Conservation (phyloP, 2,888 invertebrate genomes). For the Pycnomerus fuliginosus region DNA sequence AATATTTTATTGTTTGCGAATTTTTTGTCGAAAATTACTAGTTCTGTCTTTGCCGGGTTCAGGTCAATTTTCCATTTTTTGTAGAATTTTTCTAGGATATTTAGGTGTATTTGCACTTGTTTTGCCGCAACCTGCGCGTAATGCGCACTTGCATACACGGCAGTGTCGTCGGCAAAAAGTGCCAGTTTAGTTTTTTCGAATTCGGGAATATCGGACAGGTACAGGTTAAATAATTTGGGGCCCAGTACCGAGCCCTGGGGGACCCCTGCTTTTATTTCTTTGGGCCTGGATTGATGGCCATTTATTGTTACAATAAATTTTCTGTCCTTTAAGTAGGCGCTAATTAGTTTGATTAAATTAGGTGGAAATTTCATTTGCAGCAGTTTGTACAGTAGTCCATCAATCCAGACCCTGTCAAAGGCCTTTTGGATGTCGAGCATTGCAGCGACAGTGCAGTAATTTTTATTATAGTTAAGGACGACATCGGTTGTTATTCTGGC, state of each 20-base stretch:
- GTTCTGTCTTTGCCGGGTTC: constrained; percentile 1
- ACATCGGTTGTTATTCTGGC: constrained; percentile 35
- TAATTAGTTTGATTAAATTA: constrained; percentile 26
- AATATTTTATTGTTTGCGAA: not conserved
- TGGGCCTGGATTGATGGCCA: constrained; percentile 4
- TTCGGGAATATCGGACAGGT: constrained; percentile 2
- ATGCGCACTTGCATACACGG: constrained; percentile 1
- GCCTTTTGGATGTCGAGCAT: constrained; percentile 44
- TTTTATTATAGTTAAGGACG: constrained; percentile 31
- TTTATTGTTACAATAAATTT: constrained; percentile 28
- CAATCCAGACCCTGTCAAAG: constrained; percentile 41
- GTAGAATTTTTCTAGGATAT: constrained; percentile 1
- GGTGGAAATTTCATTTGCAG: constrained; percentile 26
- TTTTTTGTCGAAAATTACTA: constrained; percentile 5
- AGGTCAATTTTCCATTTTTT: constrained; percentile 9
- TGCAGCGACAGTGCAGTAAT: constrained; percentile 31
- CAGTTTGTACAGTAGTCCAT: constrained; percentile 39
- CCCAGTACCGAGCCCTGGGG: constrained; percentile 23
- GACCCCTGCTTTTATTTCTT: constrained; percentile 26
- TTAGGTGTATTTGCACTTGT: constrained; percentile 5
- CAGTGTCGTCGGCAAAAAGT: constrained; percentile 6
- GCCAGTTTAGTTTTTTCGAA: constrained; percentile 1
- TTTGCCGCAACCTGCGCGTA: constrained; percentile 1
- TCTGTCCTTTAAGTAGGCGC: constrained; percentile 32
- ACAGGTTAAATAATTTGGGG: constrained; percentile 6